Evolutionary conservation across 2,888 invertebrate species (phyloP).

Genomic region (Callinectes sapidus): DNA sequence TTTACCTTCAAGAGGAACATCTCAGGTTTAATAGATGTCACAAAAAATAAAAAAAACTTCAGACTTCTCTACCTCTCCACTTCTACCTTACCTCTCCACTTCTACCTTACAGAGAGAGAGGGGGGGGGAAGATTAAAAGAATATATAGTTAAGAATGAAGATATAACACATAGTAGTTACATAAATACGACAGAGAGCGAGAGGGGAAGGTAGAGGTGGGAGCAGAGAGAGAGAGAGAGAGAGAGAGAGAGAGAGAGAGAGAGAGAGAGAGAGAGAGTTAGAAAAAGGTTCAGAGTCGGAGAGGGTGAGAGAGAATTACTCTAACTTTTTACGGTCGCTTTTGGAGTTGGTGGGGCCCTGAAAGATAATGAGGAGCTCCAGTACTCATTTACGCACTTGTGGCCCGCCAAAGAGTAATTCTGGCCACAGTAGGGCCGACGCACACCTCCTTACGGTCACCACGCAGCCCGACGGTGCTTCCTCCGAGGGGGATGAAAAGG

Average conservation of each 20-base stretch:
- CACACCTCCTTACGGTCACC: slow-evolving; percentile 12
- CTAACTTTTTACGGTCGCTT: background rate
- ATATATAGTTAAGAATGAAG: too few relatives aligned
- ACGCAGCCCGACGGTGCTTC: background rate
- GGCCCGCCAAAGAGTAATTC: background rate
- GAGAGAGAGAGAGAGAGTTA: background rate
- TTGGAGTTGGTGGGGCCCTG: background rate
- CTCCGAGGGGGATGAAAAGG: slow-evolving; percentile 3
- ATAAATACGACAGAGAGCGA: too few relatives aligned
- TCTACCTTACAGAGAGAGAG: background rate
- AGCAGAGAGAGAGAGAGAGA: too few relatives aligned
- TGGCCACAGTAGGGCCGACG: background rate
- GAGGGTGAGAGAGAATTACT: background rate
- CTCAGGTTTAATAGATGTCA: background rate
- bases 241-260: background rate
- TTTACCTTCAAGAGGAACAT: background rate
- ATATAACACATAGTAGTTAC: too few relatives aligned
- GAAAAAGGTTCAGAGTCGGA: background rate
- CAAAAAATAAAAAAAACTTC: background rate
- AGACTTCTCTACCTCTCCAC: background rate
- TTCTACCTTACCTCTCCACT: background rate
- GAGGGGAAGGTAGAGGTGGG: too few relatives aligned
- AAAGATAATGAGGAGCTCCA: slow-evolving; percentile 26
- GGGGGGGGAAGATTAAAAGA: too few relatives aligned
- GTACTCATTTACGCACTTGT: slow-evolving; percentile 25